Conservation (phyloP, 2,113 vertebrate genomes). For the mouse (Mus musculus) region DNA sequence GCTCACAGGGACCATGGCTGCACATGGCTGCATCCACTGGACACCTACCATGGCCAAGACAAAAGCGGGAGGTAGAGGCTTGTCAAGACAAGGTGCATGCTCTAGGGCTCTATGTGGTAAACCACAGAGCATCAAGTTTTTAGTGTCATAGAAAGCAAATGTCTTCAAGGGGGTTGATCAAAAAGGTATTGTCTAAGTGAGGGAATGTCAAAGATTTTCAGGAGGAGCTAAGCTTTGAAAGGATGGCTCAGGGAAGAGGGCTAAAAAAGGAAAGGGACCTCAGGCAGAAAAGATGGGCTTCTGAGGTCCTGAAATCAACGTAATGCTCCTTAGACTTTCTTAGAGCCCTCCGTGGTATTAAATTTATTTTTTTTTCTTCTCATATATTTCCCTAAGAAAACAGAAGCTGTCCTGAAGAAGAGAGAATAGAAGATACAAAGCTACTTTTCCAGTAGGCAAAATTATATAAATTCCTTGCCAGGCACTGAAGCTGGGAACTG, state of each 20-base stretch:
- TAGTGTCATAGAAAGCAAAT: not conserved
- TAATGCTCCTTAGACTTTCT: not conserved
- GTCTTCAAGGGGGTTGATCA: not conserved
- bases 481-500: not conserved
- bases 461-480: constrained; percentile 42
- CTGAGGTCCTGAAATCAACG: constrained; percentile 2
- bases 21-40: not conserved
- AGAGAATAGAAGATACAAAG: constrained; percentile 20
- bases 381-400: not conserved
- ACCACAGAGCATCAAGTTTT: not conserved
- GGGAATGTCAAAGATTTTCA: not conserved
- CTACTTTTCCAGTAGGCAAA: not conserved
- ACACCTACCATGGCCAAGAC: not conserved
- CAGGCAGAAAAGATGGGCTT: not conserved
- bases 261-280: not conserved
- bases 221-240: constrained; percentile 40
- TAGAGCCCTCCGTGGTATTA: not conserved
- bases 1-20: not conserved
- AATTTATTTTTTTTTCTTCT: not conserved
- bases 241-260: constrained; percentile 2
- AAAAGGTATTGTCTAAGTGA: not conserved
- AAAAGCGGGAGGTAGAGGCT: not conserved
- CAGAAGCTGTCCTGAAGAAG: not conserved
- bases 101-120: not conserved
- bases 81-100: not conserved